These are phyloP conservation scores for Caenorhabditis sp. DNA, from an alignment of 2,888 invertebrate genomes.

Conservation along the genomic window DNA sequence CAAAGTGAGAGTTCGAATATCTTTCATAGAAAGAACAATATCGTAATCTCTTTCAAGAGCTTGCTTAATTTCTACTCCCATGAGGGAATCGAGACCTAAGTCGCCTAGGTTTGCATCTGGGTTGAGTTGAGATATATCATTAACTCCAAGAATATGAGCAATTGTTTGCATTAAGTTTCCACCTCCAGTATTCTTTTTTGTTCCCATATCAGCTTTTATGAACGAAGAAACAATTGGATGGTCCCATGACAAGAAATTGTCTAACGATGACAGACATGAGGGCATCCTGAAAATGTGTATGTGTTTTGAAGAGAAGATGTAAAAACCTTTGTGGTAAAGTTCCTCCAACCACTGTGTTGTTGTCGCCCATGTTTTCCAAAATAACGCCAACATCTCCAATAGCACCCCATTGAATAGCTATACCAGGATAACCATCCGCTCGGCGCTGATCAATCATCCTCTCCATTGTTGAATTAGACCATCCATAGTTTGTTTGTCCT, in stretches of 20 bases:
- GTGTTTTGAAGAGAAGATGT: neutral
- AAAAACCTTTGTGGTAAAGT: conserved; percentile 90
- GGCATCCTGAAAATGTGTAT: conserved; percentile 87
- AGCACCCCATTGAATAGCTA: conserved; percentile 98
- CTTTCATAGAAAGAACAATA: conserved; percentile 91
- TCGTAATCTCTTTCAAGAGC: conserved; percentile 88
- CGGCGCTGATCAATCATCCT: conserved; percentile 90
- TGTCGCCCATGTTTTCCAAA: conserved; percentile 89
- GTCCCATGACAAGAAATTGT: conserved; percentile 92
- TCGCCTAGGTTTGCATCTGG: conserved; percentile 91
- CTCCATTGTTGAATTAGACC: conserved; percentile 98
- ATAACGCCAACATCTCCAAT: conserved; percentile 95
- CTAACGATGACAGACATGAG: conserved; percentile 94
- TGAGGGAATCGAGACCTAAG: conserved; percentile 97
- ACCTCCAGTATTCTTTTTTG: conserved; percentile 80
- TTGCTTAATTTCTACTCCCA: conserved; percentile 97
- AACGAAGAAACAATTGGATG: conserved; percentile 84
- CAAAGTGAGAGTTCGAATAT: conserved; percentile 87
- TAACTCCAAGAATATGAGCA: conserved; percentile 87
- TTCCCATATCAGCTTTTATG: conserved; percentile 81
- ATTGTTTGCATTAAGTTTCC: conserved; percentile 84
- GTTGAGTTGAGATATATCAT: conserved; percentile 90
- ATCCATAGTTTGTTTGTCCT: conserved; percentile 97
- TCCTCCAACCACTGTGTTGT: conserved; percentile 93
- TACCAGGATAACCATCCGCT: conserved; percentile 90